A percentile compares a stretch with the other conserved stretches of the same genome.
Conservation (phyloP, 1,140 invertebrate genomes). For the Agrilus planipennis region DNA sequence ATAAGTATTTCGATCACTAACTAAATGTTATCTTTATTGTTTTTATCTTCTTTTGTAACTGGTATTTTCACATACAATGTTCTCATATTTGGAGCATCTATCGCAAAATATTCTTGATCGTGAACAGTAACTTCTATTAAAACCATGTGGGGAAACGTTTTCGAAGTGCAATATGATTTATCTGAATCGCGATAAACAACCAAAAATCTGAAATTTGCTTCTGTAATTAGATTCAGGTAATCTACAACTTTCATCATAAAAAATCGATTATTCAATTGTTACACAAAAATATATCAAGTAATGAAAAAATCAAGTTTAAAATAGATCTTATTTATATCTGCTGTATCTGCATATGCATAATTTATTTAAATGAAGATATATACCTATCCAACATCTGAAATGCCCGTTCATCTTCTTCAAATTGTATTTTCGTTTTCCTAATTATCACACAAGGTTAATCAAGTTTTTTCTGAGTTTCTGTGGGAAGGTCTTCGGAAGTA, state of each 20-base stretch:
- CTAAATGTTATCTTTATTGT: slow-evolving; percentile 13
- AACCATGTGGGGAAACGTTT: slow-evolving; percentile 27
- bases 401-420: slow-evolving; percentile 17
- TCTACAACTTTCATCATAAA: no score
- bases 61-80: slow-evolving; percentile 29
- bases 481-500: neutral
- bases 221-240: no score
- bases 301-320: no score
- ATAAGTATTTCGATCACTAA: slow-evolving; percentile 6
- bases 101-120: slow-evolving; percentile 24
- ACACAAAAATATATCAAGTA: no score
- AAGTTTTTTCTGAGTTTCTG: slow-evolving; percentile 2
- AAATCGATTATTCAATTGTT: no score
- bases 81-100: slow-evolving; percentile 29
- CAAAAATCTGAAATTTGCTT: slow-evolving; percentile 25
- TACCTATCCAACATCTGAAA: slow-evolving; percentile 16
- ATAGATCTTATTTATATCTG: no score
- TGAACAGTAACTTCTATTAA: slow-evolving; percentile 26
- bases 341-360: no score
- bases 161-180: slow-evolving; percentile 23
- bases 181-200: slow-evolving; percentile 25
- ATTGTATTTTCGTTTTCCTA: no score
- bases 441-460: no score
- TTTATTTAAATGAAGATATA: no score
- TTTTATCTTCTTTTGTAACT: slow-evolving; percentile 11